Percentiles rank a stretch among this genome's conserved stretches.
Evolutionary conservation across 2,113 vertebrate genomes (phyloP).

Genomic region (Hydropotes inermis): DNA sequence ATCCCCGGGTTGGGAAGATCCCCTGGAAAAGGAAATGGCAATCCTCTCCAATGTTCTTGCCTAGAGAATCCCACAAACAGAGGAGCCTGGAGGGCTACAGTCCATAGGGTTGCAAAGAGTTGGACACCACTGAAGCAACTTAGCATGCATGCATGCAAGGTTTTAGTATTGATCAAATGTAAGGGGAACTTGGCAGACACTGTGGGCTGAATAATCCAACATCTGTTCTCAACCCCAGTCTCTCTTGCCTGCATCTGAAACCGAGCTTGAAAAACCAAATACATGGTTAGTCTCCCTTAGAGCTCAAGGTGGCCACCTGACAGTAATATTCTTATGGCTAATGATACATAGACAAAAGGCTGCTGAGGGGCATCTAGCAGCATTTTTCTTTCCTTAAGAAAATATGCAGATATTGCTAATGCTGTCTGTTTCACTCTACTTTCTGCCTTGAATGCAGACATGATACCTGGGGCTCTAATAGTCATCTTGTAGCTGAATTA

Average conservation of each 20-base stretch:
- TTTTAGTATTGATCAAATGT: neutral
- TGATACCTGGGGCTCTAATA: slow-evolving; percentile 27
- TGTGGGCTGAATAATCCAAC: neutral
- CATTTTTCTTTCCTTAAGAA: slow-evolving; percentile 37
- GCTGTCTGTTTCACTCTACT: neutral
- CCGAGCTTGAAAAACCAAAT: neutral
- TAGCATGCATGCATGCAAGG: neutral
- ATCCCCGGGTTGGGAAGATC: neutral
- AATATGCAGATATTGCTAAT: slow-evolving; percentile 34
- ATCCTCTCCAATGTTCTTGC: neutral
- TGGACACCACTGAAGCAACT: neutral
- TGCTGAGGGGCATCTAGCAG: neutral
- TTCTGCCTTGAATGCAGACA: slow-evolving; percentile 20
- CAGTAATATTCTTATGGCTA: neutral
- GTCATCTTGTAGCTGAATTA: slow-evolving; percentile 26
- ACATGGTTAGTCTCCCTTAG: neutral
- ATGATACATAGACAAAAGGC: slow-evolving; percentile 32
- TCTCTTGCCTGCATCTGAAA: neutral
- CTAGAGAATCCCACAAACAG: neutral
- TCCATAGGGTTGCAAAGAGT: neutral
- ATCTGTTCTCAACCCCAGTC: neutral
- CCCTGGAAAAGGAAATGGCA: neutral
- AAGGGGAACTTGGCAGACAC: neutral
- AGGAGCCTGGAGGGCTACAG: neutral
- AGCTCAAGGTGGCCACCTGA: neutral